phyloP scores from a whole-genome alignment of 2,888 invertebrate species.

The Euplexia lucipara region DNA sequence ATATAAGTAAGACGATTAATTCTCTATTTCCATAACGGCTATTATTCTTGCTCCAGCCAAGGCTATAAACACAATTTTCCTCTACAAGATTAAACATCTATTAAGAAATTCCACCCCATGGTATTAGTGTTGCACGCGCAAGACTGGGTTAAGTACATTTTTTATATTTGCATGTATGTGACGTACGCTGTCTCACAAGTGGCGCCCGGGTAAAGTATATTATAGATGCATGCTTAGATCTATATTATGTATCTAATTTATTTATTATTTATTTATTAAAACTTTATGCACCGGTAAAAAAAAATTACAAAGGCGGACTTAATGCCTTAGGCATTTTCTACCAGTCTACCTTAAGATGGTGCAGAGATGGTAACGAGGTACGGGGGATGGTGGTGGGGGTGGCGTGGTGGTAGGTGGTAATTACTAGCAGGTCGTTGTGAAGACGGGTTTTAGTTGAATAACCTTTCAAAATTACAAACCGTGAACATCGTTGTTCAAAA shows the following conservation, averaged over 20 bases:
- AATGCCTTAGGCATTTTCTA: too few species aligned
- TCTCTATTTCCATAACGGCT: not conserved
- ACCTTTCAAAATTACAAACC: not conserved
- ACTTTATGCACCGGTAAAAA: too few species aligned
- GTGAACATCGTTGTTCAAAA: conserved; percentile 3
- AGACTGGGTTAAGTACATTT: conserved; percentile 32
- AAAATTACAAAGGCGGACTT: too few species aligned
- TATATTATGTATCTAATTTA: too few species aligned
- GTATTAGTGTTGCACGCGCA: conserved; percentile 8
- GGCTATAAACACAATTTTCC: not conserved
- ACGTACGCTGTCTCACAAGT: conserved; percentile 13
- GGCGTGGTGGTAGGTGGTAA: too few species aligned
- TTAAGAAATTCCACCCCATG: conserved; percentile 4
- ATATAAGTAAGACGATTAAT: not conserved
- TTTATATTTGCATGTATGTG: conserved; percentile 27
- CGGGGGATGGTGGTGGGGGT: too few species aligned
- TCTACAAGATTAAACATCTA: conserved; percentile 19
- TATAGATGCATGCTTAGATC: conserved; percentile 16
- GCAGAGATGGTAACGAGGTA: too few species aligned
- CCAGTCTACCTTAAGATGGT: too few species aligned
- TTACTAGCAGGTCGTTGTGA: not conserved
- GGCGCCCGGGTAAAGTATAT: conserved; percentile 34
- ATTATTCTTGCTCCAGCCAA: not conserved
- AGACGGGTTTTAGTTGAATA: not conserved
- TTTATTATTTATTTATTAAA: too few species aligned